These are phyloP conservation scores for Thamnophis elegans DNA, from an alignment of 2,797 vertebrate species.

Conservation along the genomic window DNA sequence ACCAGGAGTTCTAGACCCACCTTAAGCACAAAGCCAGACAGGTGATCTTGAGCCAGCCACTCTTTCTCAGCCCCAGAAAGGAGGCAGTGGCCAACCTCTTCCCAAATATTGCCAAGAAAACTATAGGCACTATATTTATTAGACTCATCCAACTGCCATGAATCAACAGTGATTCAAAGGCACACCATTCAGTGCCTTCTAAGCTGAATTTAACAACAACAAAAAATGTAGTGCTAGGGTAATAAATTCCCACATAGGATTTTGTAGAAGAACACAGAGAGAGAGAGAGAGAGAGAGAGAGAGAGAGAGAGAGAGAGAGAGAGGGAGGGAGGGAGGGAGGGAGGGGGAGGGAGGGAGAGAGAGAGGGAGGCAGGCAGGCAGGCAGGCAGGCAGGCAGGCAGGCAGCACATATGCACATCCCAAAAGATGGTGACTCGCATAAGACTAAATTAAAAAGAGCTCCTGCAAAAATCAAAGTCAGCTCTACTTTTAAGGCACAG, in stretches of 20 bases:
- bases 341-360: too few species aligned
- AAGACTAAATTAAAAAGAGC: not conserved
- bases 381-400: not conserved
- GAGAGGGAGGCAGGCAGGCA: too few species aligned
- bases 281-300: too few species aligned
- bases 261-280: not conserved
- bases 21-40: not conserved
- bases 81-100: not conserved
- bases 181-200: not conserved
- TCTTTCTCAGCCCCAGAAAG: not conserved
- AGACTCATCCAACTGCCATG: not conserved
- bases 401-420: not conserved
- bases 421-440: not conserved
- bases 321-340: too few species aligned
- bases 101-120: not conserved
- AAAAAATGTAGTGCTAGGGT: not conserved
- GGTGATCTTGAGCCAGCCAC: not conserved
- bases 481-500: not conserved
- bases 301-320: too few species aligned
- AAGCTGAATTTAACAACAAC: not conserved
- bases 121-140: not conserved
- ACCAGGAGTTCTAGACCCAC: not conserved
- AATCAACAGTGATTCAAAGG: not conserved
- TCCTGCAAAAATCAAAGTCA: not conserved
- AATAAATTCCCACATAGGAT: not conserved